Conservation (phyloP, 2,797 vertebrate genomes). For the Sarcoramphus papa region DNA sequence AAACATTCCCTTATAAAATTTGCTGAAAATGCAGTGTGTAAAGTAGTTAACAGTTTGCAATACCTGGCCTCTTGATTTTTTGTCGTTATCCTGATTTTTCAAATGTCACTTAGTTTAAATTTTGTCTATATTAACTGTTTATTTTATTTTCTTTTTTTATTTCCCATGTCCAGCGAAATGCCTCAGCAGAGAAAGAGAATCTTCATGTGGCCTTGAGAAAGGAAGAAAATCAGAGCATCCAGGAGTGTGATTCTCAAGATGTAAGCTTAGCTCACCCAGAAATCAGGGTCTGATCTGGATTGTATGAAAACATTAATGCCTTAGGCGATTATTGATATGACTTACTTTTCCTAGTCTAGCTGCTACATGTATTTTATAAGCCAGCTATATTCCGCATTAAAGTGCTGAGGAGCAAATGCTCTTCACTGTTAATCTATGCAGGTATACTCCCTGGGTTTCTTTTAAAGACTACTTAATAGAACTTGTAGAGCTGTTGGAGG, state of each 20-base stretch:
- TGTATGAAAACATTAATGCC: not conserved
- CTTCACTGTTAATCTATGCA: not conserved
- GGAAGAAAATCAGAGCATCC: constrained; percentile 41
- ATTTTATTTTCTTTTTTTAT: not conserved
- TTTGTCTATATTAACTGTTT: not conserved
- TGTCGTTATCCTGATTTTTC: not conserved
- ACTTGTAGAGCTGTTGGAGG: not conserved
- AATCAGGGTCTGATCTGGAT: not conserved
- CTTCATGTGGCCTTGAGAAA: constrained; percentile 19
- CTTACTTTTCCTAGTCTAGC: not conserved
- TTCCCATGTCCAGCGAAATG: constrained; percentile 9
- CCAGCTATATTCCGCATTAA: not conserved
- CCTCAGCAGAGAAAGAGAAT: constrained; percentile 29
- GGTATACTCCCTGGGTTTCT: not conserved
- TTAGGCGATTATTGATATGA: fast-evolving
- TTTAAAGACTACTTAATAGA: not conserved
- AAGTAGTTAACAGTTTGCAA: not conserved
- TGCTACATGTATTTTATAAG: not conserved
- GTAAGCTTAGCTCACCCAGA: constrained; percentile 61
- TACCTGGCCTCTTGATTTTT: not conserved
- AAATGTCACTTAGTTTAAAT: not conserved
- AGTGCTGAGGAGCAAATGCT: not conserved
- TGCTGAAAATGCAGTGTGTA: not conserved
- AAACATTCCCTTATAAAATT: not conserved
- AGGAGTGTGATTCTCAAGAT: constrained; percentile 61